phyloP scores from a whole-genome alignment of 1,140 invertebrate species.

The Tetramorium alpestre region DNA sequence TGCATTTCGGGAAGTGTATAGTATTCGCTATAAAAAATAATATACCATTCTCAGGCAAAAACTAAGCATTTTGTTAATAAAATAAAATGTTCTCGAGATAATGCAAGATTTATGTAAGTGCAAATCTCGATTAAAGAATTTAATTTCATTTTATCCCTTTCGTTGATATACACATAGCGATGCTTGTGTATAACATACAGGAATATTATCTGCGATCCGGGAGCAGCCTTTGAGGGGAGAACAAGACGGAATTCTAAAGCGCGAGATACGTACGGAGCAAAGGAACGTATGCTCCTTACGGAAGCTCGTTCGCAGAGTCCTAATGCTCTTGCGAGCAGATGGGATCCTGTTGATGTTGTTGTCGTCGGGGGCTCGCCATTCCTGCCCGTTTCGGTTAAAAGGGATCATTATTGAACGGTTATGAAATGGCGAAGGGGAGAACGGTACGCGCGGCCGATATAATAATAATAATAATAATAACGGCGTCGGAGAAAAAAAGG shows the following conservation, averaged over 20 bases:
- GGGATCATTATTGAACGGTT: constrained; percentile 65
- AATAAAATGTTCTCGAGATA: background rate
- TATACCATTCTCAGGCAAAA: background rate
- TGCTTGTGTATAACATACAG: background rate
- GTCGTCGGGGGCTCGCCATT: constrained; percentile 83
- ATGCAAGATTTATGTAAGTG: background rate
- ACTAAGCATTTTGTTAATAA: background rate
- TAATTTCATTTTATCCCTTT: background rate
- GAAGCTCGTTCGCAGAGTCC: constrained; percentile 30
- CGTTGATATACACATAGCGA: background rate
- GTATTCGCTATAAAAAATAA: background rate
- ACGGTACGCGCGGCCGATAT: constrained; percentile 47
- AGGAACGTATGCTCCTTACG: constrained; percentile 11
- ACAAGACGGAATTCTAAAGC: constrained; percentile 1
- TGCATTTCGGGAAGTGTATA: background rate
- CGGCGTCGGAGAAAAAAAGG: constrained; percentile 27
- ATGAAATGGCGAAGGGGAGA: constrained; percentile 59
- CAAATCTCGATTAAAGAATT: background rate
- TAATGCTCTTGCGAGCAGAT: constrained; percentile 76
- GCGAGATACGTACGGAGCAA: background rate
- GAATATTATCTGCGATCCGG: background rate
- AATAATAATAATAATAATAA: constrained; percentile 68
- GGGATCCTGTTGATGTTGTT: constrained; percentile 82
- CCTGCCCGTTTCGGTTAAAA: constrained; percentile 74
- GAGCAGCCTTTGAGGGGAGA: background rate